phyloP scores from a whole-genome alignment of 2,113 vertebrate species.

The Stegostoma tigrinum region DNA sequence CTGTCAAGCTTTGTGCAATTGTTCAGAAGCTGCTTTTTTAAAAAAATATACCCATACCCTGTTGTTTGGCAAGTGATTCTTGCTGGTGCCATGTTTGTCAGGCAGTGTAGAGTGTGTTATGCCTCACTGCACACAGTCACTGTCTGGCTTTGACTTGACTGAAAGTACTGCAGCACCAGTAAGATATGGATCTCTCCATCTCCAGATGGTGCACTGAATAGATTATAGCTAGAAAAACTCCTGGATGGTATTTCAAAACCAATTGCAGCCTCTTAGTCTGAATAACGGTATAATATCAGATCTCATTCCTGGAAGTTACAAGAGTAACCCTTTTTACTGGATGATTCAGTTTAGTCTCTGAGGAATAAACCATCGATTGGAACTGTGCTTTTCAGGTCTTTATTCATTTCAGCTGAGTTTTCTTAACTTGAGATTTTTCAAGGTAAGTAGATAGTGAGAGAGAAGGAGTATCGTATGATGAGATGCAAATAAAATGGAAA shows the following conservation, averaged over 20 bases:
- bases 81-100: background rate
- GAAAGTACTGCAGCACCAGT: background rate
- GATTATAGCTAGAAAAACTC: background rate
- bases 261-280: background rate
- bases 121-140: background rate
- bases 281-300: background rate
- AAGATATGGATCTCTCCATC: background rate
- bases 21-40: background rate
- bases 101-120: background rate
- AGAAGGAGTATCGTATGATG: background rate
- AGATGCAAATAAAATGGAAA: background rate
- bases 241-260: background rate
- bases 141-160: background rate
- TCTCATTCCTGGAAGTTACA: background rate
- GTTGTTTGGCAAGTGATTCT: background rate
- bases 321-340: background rate
- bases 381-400: background rate
- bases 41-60: background rate
- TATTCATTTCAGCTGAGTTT: background rate
- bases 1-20: background rate
- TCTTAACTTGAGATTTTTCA: background rate
- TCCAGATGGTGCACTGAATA: background rate
- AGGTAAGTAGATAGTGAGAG: background rate
- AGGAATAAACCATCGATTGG: background rate
- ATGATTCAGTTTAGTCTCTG: background rate